Base-by-base conservation (phyloP, 2,888 invertebrate species). In the Physocephala rufipes region DNA sequence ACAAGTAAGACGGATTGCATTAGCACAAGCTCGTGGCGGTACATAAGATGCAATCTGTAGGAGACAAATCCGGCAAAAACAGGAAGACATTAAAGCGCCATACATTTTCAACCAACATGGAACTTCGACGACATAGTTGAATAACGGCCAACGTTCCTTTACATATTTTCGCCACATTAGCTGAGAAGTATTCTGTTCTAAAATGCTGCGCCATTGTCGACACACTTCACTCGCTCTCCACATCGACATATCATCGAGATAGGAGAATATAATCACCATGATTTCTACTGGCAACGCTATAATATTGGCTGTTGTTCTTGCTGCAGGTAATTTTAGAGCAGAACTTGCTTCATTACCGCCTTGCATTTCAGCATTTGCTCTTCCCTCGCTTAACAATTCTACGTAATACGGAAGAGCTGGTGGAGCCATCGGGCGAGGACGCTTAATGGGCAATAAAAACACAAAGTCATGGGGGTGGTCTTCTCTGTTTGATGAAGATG, bases 221-320 rank as follows among this genome's bases (percentile, higher is more conserved):
- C 95, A 96, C 43, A 96, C 96, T 82, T 93, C 92, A 51, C 94
- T 93, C 71, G 93, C 94, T 80, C 93, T 93, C 91, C 95, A 94
- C 79, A 97, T 88, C 0, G 96, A 96, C 81, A 97, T 90, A 86
- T 97, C 96, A 83, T 97, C 97, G 81, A 97, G 87, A 86, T 95
- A 93, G 66, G 92, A 91, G 86, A 97, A 96, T 74, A 97, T 94
- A 75, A 92, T 91, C 66, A 96, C 89, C 81, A 96, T 87, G 77
- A 97, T 95, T 91, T 88, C 78, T 77, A 87, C 81, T 59, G 82
- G 86, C 45, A 86, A 77, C 1, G 79, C 76, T 2, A 77, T 75
- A 1, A 83, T 83, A 24, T 80, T 82, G 36, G 36, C 5, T 36
- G 36, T 36, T 36, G 36, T 36, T 36, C 5, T 36, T 36, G 36